Evolutionary conservation across 2,888 invertebrate species (phyloP).

Genomic region (Coleophora flavipennella): DNA sequence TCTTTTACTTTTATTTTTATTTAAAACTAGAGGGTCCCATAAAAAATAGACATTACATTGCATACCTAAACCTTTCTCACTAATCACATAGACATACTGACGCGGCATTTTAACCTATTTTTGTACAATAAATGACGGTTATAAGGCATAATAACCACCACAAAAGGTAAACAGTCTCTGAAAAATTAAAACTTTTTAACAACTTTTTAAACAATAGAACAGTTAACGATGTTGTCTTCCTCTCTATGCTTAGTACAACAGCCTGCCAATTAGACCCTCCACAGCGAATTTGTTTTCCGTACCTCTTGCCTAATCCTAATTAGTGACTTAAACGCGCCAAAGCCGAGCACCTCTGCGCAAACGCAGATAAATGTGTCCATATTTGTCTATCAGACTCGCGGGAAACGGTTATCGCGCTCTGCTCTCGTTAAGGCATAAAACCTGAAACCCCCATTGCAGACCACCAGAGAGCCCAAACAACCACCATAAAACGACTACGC

Average conservation of each 20-base stretch:
- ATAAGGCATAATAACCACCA: too few species aligned
- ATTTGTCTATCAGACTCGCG: slow-evolving; percentile 68
- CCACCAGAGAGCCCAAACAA: slow-evolving; percentile 24
- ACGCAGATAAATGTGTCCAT: slow-evolving; percentile 67
- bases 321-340: slow-evolving; percentile 44
- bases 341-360: slow-evolving; percentile 47
- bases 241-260: neutral
- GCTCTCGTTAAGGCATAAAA: slow-evolving; percentile 66
- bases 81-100: too few species aligned
- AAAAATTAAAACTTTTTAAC: too few species aligned
- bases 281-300: slow-evolving; percentile 40
- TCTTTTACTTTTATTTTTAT: too few species aligned
- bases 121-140: too few species aligned
- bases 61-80: too few species aligned
- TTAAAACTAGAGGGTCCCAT: too few species aligned
- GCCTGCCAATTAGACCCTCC: slow-evolving; percentile 17
- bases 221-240: too few species aligned
- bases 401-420: slow-evolving; percentile 57
- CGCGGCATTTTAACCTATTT: too few species aligned
- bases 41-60: too few species aligned
- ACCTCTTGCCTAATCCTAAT: slow-evolving; percentile 26
- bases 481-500: slow-evolving; percentile 26
- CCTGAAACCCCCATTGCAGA: slow-evolving; percentile 57
- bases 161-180: too few species aligned
- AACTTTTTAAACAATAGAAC: too few species aligned